Base-by-base conservation (phyloP, 2,888 invertebrate species). In the Eupithecia exiguata region DNA sequence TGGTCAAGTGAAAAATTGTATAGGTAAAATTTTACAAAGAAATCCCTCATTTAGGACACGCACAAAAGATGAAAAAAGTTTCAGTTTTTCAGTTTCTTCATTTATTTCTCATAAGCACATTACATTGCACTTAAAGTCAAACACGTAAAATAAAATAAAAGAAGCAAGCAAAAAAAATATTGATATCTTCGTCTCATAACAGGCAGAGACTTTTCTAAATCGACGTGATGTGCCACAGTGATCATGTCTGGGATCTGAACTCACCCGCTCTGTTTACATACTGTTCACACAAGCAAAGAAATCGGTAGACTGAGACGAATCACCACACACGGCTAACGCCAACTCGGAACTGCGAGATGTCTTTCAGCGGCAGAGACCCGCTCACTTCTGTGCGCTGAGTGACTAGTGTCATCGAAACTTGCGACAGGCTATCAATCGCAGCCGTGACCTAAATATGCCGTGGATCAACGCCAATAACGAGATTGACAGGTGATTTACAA, bases 361-460 rank as follows among this genome's bases (percentile, higher is more conserved):
- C 87, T 87, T 83, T 91, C 89, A 88, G 80, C 89, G 82, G 79
- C 68, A 76, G 75, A 81, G 70, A 84, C 84, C 84, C 84, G 82
- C 86, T 82, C 83, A 79, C 84, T 86, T 84, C 83, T 84, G 81
- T 78, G 76, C 83, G 85, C 77, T 88, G 89, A 91, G 80, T 88
- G 90, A 91, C 78, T 81, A 79, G 78, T 90, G 89, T 88, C 91
- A 89, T 84, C 81, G 77, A 87, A 88, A 84, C 82, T 86, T 81
- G 86, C 85, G 83, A 85, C 85, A 85, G 80, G 83, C 82, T 71
- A 80, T 81, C 82, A 82, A 86, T 86, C 76, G 83, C 82, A 88
- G 81, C 92, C 92, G 81, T 92, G 92, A 91, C 92, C 91, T 84
- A 86, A 81, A 85, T 92, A 76, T 75, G 79, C 81, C 76, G 78